Base-by-base conservation (phyloP, 2,888 invertebrate genomes). In the Lasioglossum figueresi region DNA sequence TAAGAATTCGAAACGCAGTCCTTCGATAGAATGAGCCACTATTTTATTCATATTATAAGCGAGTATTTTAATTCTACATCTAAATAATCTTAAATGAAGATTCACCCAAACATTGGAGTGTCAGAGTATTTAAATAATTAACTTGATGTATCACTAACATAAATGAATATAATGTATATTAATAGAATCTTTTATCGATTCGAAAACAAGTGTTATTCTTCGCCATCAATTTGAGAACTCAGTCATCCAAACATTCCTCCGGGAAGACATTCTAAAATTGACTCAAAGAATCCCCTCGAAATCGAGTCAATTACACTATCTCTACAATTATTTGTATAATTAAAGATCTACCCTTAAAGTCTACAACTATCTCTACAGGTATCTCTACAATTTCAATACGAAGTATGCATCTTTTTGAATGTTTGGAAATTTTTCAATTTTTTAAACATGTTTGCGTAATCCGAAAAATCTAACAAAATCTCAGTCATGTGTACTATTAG, bases 1-100 rank as follows among this genome's bases (percentile, higher is more conserved):
- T n/a, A 73, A 66, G 4, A 84, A 81, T 19, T n/a, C 70, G 10
- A 84, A 43, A 72, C 1, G 23, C 23, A 76, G 52, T 23, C 5
- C 76, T 23, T 66, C 71, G 45, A 80, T 81, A 27, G 56, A 78
- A 45, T 84, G 19, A 84, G 31, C 23, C 40, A 8, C 40, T 34
- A 74, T 43, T 14, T 43, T 43, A 43, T 43, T 43, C 4, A 14
- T 43, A 43, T 43, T 43, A 43, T 59, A 14, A 31, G 56, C 10
- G 4, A 27, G 40, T 16, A 73, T 75, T 84, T 59, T 59, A 59
- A n/a, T 70, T 76, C 27, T 4, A 14, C 27, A 59, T 59, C 43
- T 43, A 14, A 43, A 14, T 43, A 43, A 43, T 43, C 14, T 27
- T 79, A 71, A 77, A 74, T 59, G 66, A 74, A 73, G 73, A 70